Base-by-base conservation (phyloP, 1,140 invertebrate genomes). In the Lutraria rhynchaena region DNA sequence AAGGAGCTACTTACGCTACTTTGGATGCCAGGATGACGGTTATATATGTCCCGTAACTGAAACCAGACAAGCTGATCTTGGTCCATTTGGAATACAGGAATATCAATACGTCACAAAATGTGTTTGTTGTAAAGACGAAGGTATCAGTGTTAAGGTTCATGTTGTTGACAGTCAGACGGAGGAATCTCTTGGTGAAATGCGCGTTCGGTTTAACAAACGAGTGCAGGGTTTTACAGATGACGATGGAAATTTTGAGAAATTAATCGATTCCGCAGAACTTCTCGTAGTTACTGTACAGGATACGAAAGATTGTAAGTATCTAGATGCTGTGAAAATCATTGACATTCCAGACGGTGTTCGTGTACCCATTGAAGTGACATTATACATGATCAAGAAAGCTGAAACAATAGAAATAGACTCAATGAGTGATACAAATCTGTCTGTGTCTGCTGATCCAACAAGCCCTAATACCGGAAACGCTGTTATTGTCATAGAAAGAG, bases 111-210 rank as follows among this genome's bases (percentile, higher is more conserved):
- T 77, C 1, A 41, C 17, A 19, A 22, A 35, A 37, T 77, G 75
- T n/a, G 31, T 35, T 4, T 77, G 75, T n/a, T 65, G 61, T n/a
- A 27, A 35, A n/a, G 75, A 77, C 55, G 7, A 53, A 22, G 75
- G 75, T 22, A 41, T 77, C 1, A 53, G 13, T 15, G 49, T 77
- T 3, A 57, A 35, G 0, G 60, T 31, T 22, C 15, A 17, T 17
- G 49, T 77, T n/a, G 46, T 63, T 41, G 75, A 77, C 58, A 11
- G 33, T 7, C 7, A 19, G 19, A 67, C 44, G 7, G 27, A 41
- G 3, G 33, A 35, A 55, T 61, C 74, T 1, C 19, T 67, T 17
- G 11, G 22, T 22, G 33, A 37, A 3, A 67, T 65, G n/a, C 9
- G 15, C 22, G 31, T 77, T 15, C 24, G 9, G 37, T 7, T 55